These are phyloP conservation scores for Galeopterus variegatus DNA, from an alignment of 2,113 vertebrate genomes.

Conservation along the genomic window DNA sequence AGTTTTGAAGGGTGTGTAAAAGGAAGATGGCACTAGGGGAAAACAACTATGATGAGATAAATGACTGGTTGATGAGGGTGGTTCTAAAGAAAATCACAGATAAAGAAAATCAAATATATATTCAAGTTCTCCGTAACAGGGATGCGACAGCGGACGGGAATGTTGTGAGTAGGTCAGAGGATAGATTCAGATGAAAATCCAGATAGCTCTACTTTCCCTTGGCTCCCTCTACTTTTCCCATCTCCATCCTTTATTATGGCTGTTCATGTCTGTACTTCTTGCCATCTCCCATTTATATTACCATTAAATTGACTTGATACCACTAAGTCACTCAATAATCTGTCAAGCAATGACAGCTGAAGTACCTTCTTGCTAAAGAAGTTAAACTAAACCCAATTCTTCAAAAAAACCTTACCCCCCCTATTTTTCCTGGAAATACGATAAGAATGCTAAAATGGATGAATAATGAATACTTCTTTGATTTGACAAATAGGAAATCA, in stretches of 20 bases:
- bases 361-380: not conserved
- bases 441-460: not conserved
- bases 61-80: not conserved
- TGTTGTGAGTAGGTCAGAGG: not conserved
- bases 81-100: not conserved
- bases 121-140: not conserved
- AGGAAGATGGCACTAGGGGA: not conserved
- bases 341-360: not conserved
- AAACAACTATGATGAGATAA: not conserved
- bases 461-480: not conserved
- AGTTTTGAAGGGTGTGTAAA: not conserved
- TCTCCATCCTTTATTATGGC: not conserved
- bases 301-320: not conserved
- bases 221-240: not conserved
- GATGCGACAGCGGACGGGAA: not conserved
- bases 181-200: not conserved
- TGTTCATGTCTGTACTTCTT: not conserved
- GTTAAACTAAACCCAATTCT: not conserved
- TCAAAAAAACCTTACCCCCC: not conserved
- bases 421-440: not conserved
- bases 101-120: slow-evolving; percentile 43
- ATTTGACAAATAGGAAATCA: not conserved
- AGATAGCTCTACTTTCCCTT: not conserved
- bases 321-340: not conserved
- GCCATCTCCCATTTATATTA: not conserved